These are phyloP conservation scores for Panulirus ornatus DNA, from an alignment of 1,140 invertebrate species.

Conservation along the genomic window DNA sequence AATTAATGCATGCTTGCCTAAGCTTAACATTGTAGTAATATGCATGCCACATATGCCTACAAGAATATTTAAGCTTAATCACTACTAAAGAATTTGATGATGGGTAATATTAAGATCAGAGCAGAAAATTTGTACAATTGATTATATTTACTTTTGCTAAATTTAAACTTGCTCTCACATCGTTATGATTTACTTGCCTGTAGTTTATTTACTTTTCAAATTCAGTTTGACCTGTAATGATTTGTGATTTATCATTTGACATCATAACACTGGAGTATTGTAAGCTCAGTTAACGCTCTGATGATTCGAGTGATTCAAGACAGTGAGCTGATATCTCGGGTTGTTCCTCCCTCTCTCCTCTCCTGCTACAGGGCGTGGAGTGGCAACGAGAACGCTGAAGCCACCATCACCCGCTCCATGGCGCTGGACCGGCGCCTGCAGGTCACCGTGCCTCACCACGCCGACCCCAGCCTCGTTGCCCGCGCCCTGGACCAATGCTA, in stretches of 20 bases:
- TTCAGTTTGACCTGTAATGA: not conserved
- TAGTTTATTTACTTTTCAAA: not conserved
- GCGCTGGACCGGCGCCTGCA: slow-evolving; percentile 78
- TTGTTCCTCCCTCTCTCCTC: no score
- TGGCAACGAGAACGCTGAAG: slow-evolving; percentile 80
- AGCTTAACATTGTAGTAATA: no score
- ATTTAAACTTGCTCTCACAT: no score
- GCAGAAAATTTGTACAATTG: no score
- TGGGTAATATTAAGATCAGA: no score
- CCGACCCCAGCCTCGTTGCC: slow-evolving; percentile 65
- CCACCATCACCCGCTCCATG: slow-evolving; percentile 81
- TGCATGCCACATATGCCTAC: no score
- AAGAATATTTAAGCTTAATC: no score
- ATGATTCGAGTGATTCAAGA: not conserved
- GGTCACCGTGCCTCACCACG: slow-evolving; percentile 81
- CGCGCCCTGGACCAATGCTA: not conserved
- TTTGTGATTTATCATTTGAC: not conserved
- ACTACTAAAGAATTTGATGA: no score
- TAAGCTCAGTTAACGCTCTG: no score
- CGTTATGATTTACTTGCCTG: not conserved
- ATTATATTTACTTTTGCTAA: no score
- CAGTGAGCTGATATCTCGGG: no score
- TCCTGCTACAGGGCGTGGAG: slow-evolving; percentile 77
- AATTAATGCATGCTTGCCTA: no score
- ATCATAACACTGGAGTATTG: not conserved